A percentile compares a stretch with the other conserved stretches of the same genome.
These are phyloP conservation scores for Sapayoa aenigma DNA, from an alignment of 2,113 vertebrate species.

Conservation along the genomic window DNA sequence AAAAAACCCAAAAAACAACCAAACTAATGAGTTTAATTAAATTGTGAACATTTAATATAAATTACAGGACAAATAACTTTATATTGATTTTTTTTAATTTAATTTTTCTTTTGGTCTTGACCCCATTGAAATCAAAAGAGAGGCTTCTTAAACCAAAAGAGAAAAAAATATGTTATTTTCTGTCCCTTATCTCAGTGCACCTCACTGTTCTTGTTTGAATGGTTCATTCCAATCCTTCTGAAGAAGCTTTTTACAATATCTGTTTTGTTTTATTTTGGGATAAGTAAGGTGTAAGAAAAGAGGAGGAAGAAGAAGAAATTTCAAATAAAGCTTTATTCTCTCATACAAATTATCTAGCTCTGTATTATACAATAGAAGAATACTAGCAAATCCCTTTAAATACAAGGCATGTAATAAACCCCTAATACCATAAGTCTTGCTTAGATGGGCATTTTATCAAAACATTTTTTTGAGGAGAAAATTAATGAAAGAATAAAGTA, in stretches of 20 bases:
- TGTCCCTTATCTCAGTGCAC: background rate
- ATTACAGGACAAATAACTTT: background rate
- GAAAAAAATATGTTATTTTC: background rate
- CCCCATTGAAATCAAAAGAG: background rate
- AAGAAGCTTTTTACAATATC: background rate
- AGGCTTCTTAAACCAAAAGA: background rate
- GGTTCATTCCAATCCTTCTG: background rate
- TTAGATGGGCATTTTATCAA: background rate
- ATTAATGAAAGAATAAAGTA: background rate
- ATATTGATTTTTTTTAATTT: background rate
- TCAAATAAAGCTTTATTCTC: background rate
- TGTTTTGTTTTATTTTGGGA: background rate
- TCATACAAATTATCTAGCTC: background rate
- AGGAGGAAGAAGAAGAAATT: background rate
- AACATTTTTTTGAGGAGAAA: background rate
- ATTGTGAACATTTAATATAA: background rate
- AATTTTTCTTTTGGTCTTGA: background rate
- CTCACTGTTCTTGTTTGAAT: background rate
- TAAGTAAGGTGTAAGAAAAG: background rate
- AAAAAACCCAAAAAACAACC: too few species aligned
- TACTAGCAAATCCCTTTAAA: background rate
- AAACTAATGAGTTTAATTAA: background rate
- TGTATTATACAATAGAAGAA: background rate
- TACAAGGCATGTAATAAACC: background rate
- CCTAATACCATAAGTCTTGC: background rate